These are phyloP conservation scores for Stichodactyla helianthus DNA, from an alignment of 64 coral and sea anemone species.

Conservation along the genomic window DNA sequence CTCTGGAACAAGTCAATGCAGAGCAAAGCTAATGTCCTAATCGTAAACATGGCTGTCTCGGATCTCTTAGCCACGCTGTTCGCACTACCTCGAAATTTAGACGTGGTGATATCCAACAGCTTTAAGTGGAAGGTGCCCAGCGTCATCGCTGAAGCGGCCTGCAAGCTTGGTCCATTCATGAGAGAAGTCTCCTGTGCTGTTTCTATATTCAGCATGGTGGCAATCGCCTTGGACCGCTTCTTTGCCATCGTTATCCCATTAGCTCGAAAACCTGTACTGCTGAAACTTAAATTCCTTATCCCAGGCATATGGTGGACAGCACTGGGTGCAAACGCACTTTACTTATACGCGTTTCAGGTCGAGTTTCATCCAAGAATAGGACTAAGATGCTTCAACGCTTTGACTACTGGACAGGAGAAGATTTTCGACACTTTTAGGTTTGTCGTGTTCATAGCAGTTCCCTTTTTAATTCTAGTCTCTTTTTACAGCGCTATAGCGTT, in stretches of 20 bases:
- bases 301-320: neutral
- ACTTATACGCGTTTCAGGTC: neutral
- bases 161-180: constrained; percentile 41
- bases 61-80: constrained; percentile 49
- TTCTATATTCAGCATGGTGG: constrained; percentile 48
- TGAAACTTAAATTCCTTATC: neutral
- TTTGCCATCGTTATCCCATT: neutral
- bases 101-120: neutral
- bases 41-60: constrained; percentile 47
- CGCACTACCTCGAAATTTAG: constrained; percentile 39
- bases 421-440: constrained; percentile 2
- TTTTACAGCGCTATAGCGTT: neutral
- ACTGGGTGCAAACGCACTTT: neutral
- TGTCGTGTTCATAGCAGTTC: constrained; percentile 1
- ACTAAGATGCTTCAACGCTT: neutral
- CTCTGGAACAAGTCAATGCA: constrained; percentile 25
- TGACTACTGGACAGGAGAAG: neutral
- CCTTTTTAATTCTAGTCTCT: neutral
- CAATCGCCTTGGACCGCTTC: constrained; percentile 65
- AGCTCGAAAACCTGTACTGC: neutral
- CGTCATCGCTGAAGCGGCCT: constrained; percentile 18
- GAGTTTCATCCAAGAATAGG: neutral
- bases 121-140: constrained; percentile 30
- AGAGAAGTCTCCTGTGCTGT: constrained; percentile 55
- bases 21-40: constrained; percentile 37